Conservation (phyloP, 2,797 vertebrate genomes). For the Masticophis lateralis region DNA sequence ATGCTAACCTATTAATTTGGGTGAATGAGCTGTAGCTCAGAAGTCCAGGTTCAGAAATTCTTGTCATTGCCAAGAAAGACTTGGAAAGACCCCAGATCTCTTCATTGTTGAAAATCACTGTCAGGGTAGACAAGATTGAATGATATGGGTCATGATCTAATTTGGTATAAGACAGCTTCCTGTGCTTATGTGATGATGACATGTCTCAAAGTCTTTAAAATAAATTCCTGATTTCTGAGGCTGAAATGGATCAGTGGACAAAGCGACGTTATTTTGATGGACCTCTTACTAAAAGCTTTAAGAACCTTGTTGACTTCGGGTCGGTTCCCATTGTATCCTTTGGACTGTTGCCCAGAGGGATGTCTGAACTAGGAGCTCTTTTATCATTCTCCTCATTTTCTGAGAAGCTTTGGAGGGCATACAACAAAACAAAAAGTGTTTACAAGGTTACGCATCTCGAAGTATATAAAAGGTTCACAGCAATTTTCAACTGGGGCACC, state of each 20-base stretch:
- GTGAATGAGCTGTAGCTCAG: no score
- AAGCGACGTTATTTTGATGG: neutral
- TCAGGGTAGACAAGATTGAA: neutral
- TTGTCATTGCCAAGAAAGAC: neutral
- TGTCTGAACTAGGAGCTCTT: neutral
- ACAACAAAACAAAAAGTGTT: constrained; percentile 40
- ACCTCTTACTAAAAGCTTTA: neutral
- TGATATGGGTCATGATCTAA: neutral
- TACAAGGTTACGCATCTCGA: constrained; percentile 61
- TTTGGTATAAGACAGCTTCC: neutral
- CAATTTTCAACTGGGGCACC: constrained; percentile 59
- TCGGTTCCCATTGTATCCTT: neutral
- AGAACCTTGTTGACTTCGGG: fast-evolving
- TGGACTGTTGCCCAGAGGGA: neutral
- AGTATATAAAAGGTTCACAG: constrained; percentile 41
- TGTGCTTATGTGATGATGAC: neutral
- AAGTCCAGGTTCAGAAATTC: neutral
- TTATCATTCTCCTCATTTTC: constrained; percentile 10
- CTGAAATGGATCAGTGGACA: neutral
- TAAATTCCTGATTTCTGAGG: neutral
- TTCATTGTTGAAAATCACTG: neutral
- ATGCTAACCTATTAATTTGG: neutral
- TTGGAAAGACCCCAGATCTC: neutral
- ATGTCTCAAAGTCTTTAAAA: neutral
- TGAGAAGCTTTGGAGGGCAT: constrained; percentile 23